Evolutionary conservation across 64 coral and sea anemone genomes (phyloP).

Genomic region (Dendronephthya gigantea): DNA sequence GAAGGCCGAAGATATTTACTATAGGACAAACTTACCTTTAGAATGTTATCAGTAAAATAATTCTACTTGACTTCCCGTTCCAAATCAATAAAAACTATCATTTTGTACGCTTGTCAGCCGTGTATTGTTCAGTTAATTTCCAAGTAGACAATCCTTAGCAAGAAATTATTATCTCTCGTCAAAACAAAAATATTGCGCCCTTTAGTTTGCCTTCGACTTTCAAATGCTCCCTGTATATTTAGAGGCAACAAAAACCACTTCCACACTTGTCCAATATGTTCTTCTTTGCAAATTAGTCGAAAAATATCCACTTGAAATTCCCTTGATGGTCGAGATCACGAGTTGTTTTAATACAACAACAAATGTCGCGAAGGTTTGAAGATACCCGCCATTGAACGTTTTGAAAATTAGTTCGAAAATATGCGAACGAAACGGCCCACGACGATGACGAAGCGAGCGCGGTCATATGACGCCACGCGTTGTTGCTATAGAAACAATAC

Average conservation of each 20-base stretch:
- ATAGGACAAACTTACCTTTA: neutral
- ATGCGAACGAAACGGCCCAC: slow-evolving; percentile 19
- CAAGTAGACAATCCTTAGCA: slow-evolving; percentile 4
- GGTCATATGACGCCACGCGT: slow-evolving; percentile 85
- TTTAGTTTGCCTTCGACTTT: neutral
- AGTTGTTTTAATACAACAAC: neutral
- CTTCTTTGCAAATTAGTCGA: neutral
- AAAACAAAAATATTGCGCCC: neutral
- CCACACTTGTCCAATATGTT: neutral
- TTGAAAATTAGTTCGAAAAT: slow-evolving; percentile 19
- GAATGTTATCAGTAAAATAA: neutral
- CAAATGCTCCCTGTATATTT: neutral
- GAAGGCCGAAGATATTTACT: neutral
- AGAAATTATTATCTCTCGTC: slow-evolving; percentile 5
- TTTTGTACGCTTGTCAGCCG: neutral
- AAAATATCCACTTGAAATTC: neutral
- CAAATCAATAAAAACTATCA: neutral
- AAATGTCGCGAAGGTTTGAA: slow-evolving; percentile 12
- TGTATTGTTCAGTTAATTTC: neutral
- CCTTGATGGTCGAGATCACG: neutral
- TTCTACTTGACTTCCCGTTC: neutral
- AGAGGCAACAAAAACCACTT: neutral
- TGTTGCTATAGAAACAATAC: slow-evolving; percentile 90
- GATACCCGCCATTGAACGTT: slow-evolving; percentile 17
- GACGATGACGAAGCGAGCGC: neutral